Evolutionary conservation across 2,797 vertebrate species (phyloP).

Genomic region (Prunella strophiata): DNA sequence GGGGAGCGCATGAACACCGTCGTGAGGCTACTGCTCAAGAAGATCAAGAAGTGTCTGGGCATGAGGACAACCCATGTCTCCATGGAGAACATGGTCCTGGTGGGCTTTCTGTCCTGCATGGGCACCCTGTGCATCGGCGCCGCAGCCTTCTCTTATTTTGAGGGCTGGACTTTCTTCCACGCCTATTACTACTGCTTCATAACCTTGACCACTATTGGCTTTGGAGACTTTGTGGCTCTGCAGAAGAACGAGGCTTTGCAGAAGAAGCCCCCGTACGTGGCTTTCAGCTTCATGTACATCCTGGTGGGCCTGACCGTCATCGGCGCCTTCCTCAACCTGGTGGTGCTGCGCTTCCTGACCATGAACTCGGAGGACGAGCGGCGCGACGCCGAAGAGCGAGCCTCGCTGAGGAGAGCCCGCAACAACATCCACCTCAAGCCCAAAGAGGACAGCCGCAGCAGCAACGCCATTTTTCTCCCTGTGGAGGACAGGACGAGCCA

Average conservation of each 20-base stretch:
- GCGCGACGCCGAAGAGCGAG: conserved; percentile 84
- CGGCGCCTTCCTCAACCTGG: conserved; percentile 95
- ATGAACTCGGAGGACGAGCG: conserved; percentile 90
- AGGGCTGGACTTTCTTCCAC: conserved; percentile 97
- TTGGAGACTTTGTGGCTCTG: conserved; percentile 96
- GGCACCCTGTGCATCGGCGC: conserved; percentile 92
- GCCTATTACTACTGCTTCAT: conserved; percentile 99
- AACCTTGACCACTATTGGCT: conserved; percentile 96
- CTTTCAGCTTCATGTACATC: conserved; percentile 98
- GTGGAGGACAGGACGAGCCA: conserved; percentile 88
- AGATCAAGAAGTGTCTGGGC: conserved; percentile 87
- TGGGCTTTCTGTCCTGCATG: conserved; percentile 92
- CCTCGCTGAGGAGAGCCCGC: conserved; percentile 81
- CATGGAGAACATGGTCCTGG: conserved; percentile 95
- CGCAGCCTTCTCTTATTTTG: conserved; percentile 91
- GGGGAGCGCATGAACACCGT: conserved; percentile 96
- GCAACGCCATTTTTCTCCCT: conserved; percentile 84
- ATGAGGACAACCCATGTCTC: conserved; percentile 87
- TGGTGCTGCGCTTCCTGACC: conserved; percentile 93
- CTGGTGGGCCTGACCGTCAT: conserved; percentile 94
- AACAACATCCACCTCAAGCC: conserved; percentile 66
- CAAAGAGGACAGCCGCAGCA: conserved; percentile 69
- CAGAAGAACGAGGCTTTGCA: conserved; percentile 95
- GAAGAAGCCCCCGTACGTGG: conserved; percentile 92
- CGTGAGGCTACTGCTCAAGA: conserved; percentile 88